Evolutionary conservation across 2,113 vertebrate genomes (phyloP).

Genomic region (Catharus minimus): DNA sequence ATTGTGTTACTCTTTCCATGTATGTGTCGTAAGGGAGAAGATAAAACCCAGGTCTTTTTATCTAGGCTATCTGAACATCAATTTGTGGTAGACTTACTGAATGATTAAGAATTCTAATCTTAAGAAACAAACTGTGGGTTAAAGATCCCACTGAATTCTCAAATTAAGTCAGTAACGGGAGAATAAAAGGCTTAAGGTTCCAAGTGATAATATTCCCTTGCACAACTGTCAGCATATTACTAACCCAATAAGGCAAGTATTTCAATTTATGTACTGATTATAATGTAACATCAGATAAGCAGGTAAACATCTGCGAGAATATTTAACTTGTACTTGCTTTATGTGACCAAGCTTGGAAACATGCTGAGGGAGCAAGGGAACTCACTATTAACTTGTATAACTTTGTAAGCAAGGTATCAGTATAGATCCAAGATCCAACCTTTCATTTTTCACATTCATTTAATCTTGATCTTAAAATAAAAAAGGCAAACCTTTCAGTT

Average conservation of each 20-base stretch:
- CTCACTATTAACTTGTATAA: neutral
- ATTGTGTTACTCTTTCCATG: neutral
- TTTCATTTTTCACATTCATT: neutral
- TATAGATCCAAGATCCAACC: neutral
- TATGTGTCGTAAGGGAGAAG: neutral
- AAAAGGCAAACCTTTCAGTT: neutral
- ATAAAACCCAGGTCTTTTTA: neutral
- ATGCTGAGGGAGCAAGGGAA: neutral
- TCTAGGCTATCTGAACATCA: neutral
- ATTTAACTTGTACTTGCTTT: neutral
- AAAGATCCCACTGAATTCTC: neutral
- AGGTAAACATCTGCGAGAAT: neutral
- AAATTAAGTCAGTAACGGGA: neutral
- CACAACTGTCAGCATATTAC: neutral
- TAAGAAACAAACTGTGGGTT: neutral
- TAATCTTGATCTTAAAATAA: neutral
- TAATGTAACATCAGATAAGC: neutral
- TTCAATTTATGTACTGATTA: neutral
- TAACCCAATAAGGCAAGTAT: neutral
- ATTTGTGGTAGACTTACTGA: neutral
- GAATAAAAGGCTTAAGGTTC: neutral
- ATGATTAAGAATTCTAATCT: neutral
- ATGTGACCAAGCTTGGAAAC: neutral
- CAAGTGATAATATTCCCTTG: neutral
- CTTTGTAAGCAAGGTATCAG: neutral